A percentile compares a stretch with the other conserved stretches of the same genome.
phyloP scores from a whole-genome alignment of 2,888 invertebrate species.

The Bellardia pandia region DNA sequence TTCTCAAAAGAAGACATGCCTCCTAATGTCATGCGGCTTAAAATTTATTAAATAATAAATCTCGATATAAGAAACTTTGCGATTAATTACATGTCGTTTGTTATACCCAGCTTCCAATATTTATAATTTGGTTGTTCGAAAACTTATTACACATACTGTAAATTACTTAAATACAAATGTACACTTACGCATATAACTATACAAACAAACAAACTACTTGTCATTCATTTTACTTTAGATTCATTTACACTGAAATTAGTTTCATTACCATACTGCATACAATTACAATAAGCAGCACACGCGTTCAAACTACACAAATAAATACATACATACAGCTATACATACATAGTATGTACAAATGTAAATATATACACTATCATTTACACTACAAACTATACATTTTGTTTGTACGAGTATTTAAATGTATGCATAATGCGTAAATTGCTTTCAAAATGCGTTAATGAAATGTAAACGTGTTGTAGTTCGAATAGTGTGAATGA shows the following conservation, averaged over 20 bases:
- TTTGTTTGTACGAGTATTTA: constrained; percentile 2
- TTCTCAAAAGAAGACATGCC: too few relatives aligned
- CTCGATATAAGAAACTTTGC: too few relatives aligned
- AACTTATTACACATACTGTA: constrained; percentile 22
- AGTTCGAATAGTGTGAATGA: background rate
- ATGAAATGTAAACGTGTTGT: constrained; percentile 73
- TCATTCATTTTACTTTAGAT: constrained; percentile 66
- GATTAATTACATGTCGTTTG: too few relatives aligned
- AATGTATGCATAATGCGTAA: constrained; percentile 51
- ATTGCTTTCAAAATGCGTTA: constrained; percentile 73
- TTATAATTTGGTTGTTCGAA: background rate
- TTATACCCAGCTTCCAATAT: too few relatives aligned
- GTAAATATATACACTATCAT: constrained; percentile 61
- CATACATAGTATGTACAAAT: too few relatives aligned
- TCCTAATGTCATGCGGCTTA: too few relatives aligned
- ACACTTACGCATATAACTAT: constrained; percentile 36
- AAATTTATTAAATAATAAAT: too few relatives aligned
- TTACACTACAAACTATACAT: constrained; percentile 47
- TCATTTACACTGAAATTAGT: constrained; percentile 79
- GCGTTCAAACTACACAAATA: background rate
- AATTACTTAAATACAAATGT: constrained; percentile 61
- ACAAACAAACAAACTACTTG: constrained; percentile 63
- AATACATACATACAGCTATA: too few relatives aligned
- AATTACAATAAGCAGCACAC: constrained; percentile 6
- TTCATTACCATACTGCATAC: constrained; percentile 79